A percentile compares a stretch with the other conserved stretches of the same genome.
Conservation (phyloP, 2,888 invertebrate genomes). For the Drosophila neotestacea region DNA sequence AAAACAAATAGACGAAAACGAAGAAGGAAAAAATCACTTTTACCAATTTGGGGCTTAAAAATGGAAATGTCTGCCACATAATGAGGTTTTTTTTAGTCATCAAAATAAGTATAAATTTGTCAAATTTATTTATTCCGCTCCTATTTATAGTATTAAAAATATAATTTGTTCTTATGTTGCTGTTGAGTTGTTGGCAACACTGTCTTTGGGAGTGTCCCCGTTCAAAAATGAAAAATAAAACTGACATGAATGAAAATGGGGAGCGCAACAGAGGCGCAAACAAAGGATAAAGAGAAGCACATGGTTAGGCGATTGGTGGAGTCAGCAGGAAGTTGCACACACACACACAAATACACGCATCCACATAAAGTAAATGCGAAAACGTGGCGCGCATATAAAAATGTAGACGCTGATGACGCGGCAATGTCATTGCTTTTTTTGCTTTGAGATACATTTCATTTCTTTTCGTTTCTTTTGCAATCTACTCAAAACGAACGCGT, state of each 20-base stretch:
- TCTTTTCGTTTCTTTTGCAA: constrained; percentile 49
- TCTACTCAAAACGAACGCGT: constrained; percentile 37
- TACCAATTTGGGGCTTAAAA: constrained; percentile 31
- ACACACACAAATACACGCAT: constrained; percentile 26
- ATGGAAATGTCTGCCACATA: not conserved
- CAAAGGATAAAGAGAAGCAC: constrained; percentile 66
- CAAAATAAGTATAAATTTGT: not conserved
- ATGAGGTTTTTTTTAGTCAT: not conserved
- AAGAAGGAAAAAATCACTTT: constrained; percentile 43
- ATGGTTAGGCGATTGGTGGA: constrained; percentile 42
- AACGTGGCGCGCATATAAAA: constrained; percentile 74
- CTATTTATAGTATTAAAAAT: not conserved
- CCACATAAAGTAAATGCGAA: constrained; percentile 56
- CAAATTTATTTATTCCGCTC: not conserved
- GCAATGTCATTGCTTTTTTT: constrained; percentile 54
- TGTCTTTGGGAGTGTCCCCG: constrained; percentile 53
- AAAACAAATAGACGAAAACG: constrained; percentile 37
- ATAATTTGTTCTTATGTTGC: not conserved
- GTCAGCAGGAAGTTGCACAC: constrained; percentile 69
- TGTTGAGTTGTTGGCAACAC: constrained; percentile 12
- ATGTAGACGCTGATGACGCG: constrained; percentile 65
- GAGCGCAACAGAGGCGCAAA: constrained; percentile 55
- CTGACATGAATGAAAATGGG: constrained; percentile 44
- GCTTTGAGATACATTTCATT: constrained; percentile 57
- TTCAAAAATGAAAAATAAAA: constrained; percentile 9